Base-by-base conservation (phyloP, 2,113 vertebrate species). In the Albula glossodonta region DNA sequence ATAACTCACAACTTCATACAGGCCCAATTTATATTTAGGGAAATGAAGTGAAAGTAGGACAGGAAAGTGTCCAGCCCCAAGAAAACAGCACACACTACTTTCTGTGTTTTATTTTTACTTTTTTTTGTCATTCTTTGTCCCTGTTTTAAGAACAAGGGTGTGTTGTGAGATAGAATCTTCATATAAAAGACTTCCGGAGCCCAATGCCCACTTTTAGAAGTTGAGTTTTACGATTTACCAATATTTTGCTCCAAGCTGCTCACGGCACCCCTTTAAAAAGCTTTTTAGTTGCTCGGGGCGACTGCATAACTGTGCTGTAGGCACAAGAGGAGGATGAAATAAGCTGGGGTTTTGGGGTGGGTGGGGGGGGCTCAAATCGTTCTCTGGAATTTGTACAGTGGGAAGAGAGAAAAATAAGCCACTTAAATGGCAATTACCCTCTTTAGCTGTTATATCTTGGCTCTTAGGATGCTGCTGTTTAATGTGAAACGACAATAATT, bases 401-500 rank as follows among this genome's bases (percentile, higher is more conserved):
- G 70, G 52, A 52, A 22, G 22, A 50, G 25, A 50, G 10, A 78
- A 48, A 48, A 78, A n/a, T 2, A 79, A 89, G 83, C 90, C 89
- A 90, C 89, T 90, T 41, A 66, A 90, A 52, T 51, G 31, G 15
- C 2, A n/a, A 51, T 22, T 25, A 2, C 78, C 49, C 31, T 78
- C 79, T 81, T 83, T 86, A 22, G 19, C 25, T 82, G 80, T 85
- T 41, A 77, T 82, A 80, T 85, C 51, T 17, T 74, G 79, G 80
- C 88, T 88, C 82, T 84, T 87, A 90, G 86, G 78, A 89, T 84
- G 88, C 89, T 91, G 87, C 87, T 89, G 87, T 90, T 41, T 87
- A 83, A 87, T 88, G 87, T 88, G 70, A 89, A 89, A 85, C 60
- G 86, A 84, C 22, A 22, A 41, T 57, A n/a, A 70, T 87, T 81